A percentile compares a stretch with the other conserved stretches of the same genome.
phyloP scores from a whole-genome alignment of 2,113 vertebrate species.

The Coregonus clupeaformis region DNA sequence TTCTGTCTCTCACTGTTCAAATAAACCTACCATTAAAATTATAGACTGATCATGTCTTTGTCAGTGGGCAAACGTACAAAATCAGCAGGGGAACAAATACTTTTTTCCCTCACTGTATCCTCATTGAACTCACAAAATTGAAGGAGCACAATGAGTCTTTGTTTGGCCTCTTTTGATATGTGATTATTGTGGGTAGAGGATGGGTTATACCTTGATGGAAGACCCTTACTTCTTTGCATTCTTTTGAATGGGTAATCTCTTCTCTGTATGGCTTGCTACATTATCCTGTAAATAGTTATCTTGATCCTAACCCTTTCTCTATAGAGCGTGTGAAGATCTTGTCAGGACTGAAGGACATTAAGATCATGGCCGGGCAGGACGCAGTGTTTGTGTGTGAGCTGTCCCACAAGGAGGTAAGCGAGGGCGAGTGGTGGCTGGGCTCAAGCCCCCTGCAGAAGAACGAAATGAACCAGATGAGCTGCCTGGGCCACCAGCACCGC shows the following conservation, averaged over 20 bases:
- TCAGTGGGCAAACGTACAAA: no score
- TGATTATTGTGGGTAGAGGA: no score
- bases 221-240: no score
- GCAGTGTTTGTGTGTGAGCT: constrained; percentile 88
- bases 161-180: no score
- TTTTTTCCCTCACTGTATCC: no score
- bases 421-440: constrained; percentile 86
- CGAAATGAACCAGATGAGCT: constrained; percentile 86
- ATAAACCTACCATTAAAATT: no score
- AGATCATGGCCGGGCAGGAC: constrained; percentile 82
- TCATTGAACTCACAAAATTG: no score
- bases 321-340: constrained; percentile 80
- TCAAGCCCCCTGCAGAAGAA: constrained; percentile 84
- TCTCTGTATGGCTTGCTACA: not conserved
- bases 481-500: constrained; percentile 82
- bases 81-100: no score
- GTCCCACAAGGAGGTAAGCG: constrained; percentile 78
- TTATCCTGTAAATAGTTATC: not conserved
- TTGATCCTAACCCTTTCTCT: constrained; percentile 25
- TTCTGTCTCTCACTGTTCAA: no score
- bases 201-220: no score
- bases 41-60: no score
- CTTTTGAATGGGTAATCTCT: not conserved
- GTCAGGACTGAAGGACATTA: constrained; percentile 80
- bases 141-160: no score